These are phyloP conservation scores for Cydia amplana DNA, from an alignment of 1,140 invertebrate genomes.

Conservation along the genomic window DNA sequence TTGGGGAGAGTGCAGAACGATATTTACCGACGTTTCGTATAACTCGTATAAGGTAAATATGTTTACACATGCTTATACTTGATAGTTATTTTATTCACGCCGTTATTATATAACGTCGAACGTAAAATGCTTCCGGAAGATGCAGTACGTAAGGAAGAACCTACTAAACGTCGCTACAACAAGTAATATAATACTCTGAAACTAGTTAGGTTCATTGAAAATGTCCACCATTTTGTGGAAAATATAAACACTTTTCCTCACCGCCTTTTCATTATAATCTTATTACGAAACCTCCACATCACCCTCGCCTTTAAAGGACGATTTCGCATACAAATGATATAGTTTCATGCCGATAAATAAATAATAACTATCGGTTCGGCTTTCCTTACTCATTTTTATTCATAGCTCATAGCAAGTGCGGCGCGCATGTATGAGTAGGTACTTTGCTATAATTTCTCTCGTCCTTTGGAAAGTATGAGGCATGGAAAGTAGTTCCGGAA, in stretches of 20 bases:
- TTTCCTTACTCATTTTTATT: constrained; percentile 70
- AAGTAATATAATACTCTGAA: background rate
- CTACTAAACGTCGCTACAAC: background rate
- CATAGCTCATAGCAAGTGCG: constrained; percentile 52
- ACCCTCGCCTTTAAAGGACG: constrained; percentile 15
- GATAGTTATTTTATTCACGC: no score
- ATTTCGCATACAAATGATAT: constrained; percentile 25
- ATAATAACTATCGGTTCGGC: constrained; percentile 69
- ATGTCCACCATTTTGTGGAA: background rate
- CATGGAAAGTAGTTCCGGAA: constrained; percentile 71
- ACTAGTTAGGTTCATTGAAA: background rate
- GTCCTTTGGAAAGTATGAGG: constrained; percentile 71
- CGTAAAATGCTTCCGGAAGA: constrained; percentile 8
- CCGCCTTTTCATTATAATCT: background rate
- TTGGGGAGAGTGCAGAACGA: background rate
- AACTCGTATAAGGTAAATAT: no score
- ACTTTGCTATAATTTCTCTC: constrained; percentile 69
- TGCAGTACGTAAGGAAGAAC: background rate
- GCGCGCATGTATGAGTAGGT: constrained; percentile 49
- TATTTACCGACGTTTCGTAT: background rate
- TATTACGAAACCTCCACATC: constrained; percentile 13
- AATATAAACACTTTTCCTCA: background rate
- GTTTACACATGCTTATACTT: no score
- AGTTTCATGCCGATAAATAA: constrained; percentile 49
- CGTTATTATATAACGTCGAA: background rate